A percentile compares a stretch with the other conserved stretches of the same genome.
phyloP scores from a whole-genome alignment of 1,140 invertebrate species.

The Dreissena rostriformis region DNA sequence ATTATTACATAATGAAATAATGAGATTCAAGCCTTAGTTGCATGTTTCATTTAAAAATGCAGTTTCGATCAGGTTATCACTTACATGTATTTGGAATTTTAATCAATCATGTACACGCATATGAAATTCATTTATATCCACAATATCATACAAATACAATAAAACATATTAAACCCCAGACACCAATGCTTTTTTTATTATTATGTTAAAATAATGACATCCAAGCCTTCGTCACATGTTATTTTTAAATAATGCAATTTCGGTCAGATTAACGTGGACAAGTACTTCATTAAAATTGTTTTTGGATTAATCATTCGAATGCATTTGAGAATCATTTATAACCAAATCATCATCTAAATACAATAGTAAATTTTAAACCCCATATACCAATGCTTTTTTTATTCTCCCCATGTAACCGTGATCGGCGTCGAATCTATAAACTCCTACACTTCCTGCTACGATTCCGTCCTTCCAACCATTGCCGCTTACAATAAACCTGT shows the following conservation, averaged over 20 bases:
- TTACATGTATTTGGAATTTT: background rate
- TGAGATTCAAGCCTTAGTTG: background rate
- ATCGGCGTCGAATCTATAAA: slow-evolving; percentile 20
- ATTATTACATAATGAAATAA: background rate
- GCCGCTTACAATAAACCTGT: slow-evolving; percentile 38
- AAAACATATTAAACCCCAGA: no score
- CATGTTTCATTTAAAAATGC: no score
- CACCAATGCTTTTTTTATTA: no score
- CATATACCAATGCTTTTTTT: background rate
- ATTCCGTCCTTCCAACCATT: background rate
- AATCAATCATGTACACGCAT: no score
- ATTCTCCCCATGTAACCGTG: background rate
- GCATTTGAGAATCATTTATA: background rate
- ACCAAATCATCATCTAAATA: background rate
- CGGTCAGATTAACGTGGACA: background rate
- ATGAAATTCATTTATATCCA: no score
- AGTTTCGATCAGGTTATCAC: no score
- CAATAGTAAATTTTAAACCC: background rate
- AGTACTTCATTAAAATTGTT: background rate
- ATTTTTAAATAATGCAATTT: no score
- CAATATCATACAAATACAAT: no score
- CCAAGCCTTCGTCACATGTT: background rate
- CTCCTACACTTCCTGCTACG: background rate
- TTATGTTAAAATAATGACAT: background rate
- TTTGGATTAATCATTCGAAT: background rate